Evolutionary conservation across 2,113 vertebrate species (phyloP).

Genomic region (Pica pica): DNA sequence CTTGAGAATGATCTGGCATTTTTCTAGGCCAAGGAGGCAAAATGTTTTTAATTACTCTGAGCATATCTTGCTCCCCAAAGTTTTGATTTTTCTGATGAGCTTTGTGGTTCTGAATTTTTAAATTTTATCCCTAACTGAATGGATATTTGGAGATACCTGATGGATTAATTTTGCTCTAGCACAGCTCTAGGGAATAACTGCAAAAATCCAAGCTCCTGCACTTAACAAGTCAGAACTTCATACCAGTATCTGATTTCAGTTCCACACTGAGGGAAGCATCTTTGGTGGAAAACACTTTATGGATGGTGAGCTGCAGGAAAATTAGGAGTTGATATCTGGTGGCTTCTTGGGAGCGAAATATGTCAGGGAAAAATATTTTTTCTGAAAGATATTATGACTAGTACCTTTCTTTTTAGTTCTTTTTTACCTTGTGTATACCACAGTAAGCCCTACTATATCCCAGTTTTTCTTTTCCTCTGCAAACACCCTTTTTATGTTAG

Average conservation of each 20-base stretch:
- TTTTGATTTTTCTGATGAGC: not conserved
- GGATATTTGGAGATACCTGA: not conserved
- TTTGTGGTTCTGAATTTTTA: not conserved
- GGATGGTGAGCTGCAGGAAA: not conserved
- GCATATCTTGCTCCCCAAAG: not conserved
- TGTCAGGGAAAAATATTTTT: not conserved
- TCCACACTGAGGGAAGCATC: not conserved
- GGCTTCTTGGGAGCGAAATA: not conserved
- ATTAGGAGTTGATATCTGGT: not conserved
- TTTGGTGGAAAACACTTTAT: not conserved
- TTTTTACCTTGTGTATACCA: not conserved
- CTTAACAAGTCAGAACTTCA: not conserved
- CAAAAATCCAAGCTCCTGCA: not conserved
- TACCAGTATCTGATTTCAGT: not conserved
- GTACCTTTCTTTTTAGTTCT: not conserved
- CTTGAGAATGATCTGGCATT: not conserved
- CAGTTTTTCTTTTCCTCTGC: not conserved
- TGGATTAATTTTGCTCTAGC: not conserved
- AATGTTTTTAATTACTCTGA: slow-evolving; percentile 5
- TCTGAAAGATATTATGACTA: not conserved
- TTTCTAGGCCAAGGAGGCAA: not conserved
- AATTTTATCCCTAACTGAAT: not conserved
- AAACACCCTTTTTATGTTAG: not conserved
- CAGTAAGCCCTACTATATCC: not conserved
- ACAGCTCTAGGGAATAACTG: not conserved